These are phyloP conservation scores for Enteromius viviparus DNA, from an alignment of 2,797 vertebrate species.

Conservation along the genomic window DNA sequence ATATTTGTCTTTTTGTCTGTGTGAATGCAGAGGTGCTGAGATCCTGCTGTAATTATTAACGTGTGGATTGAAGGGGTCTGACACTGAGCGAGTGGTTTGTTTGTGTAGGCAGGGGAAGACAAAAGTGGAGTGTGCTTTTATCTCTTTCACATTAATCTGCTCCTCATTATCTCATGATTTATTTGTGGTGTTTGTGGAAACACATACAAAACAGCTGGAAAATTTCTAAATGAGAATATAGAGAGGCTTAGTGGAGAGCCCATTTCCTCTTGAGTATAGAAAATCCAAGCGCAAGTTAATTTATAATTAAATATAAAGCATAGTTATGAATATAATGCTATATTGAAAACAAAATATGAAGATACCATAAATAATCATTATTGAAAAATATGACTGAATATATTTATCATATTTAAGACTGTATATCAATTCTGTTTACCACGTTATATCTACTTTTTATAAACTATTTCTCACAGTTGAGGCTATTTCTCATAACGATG, in stretches of 20 bases:
- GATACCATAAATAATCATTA: background rate
- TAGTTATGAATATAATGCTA: background rate
- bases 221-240: background rate
- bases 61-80: slow-evolving; percentile 27
- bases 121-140: background rate
- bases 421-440: background rate
- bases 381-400: background rate
- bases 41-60: background rate
- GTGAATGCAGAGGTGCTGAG: slow-evolving; percentile 15
- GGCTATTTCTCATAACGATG: background rate
- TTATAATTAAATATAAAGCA: background rate
- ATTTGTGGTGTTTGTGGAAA: background rate
- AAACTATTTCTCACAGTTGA: background rate
- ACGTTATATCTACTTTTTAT: background rate
- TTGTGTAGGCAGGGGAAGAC: background rate
- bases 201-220: background rate
- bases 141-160: background rate
- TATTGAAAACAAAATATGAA: background rate
- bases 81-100: background rate
- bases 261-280: background rate
- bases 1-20: background rate
- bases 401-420: background rate
- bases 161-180: background rate
- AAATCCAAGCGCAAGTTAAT: background rate
- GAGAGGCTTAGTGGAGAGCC: background rate